Percentiles rank a stretch among this genome's conserved stretches.
phyloP scores from a whole-genome alignment of 2,888 invertebrate species.

The Rhamnusium bicolor region DNA sequence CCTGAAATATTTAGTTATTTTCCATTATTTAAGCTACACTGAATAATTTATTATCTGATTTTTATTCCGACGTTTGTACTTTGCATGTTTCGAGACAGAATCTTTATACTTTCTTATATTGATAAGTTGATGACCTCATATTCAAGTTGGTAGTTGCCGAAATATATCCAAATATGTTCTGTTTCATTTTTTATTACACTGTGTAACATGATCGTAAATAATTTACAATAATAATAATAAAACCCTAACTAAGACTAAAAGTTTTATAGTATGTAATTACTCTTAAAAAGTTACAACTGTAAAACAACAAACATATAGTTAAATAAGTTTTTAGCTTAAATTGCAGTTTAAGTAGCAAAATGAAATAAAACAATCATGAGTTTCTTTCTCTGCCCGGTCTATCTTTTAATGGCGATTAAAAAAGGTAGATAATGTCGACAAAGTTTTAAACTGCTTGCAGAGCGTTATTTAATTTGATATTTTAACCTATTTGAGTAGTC shows the following conservation, averaged over 20 bases:
- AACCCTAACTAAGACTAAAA: not conserved
- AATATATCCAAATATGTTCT: too few relatives aligned
- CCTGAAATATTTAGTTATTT: too few relatives aligned
- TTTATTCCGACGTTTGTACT: too few relatives aligned
- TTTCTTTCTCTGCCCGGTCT: not conserved
- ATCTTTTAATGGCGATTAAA: conserved; percentile 17
- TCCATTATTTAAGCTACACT: too few relatives aligned
- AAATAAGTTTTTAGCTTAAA: conserved; percentile 28
- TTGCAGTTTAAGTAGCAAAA: conserved; percentile 28
- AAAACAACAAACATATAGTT: not conserved
- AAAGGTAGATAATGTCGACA: conserved; percentile 20
- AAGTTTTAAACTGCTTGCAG: conserved; percentile 17
- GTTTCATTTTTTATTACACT: too few relatives aligned
- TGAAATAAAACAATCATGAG: conserved; percentile 20
- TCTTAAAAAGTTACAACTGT: not conserved
- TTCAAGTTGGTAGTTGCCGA: too few relatives aligned
- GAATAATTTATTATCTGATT: too few relatives aligned
- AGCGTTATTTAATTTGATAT: conserved; percentile 14
- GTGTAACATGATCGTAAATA: not conserved
- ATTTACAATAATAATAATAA: not conserved
- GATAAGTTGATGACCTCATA: too few relatives aligned
- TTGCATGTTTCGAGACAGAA: too few relatives aligned
- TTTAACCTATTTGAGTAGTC: not conserved
- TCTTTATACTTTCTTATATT: too few relatives aligned
- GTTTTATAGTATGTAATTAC: not conserved